A percentile compares a stretch with the other conserved stretches of the same genome.
Conservation (phyloP, 2,888 invertebrate genomes). For the Theretra japonica region DNA sequence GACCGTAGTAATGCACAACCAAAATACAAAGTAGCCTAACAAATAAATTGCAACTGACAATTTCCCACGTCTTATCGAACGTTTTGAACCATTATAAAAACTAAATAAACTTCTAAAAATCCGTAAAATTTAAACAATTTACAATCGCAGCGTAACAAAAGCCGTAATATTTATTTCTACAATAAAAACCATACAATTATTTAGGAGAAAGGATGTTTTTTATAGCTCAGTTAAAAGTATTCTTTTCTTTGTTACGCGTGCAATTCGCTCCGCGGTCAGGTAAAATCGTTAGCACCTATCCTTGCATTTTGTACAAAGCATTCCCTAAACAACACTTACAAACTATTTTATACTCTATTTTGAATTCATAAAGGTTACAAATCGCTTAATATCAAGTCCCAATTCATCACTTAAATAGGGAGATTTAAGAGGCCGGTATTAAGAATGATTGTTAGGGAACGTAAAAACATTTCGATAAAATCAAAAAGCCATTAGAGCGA, state of each 20-base stretch:
- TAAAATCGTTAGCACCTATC: constrained; percentile 25
- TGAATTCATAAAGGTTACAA: neutral
- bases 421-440: constrained; percentile 24
- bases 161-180: constrained; percentile 9
- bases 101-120: constrained; percentile 5
- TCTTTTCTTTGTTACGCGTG: constrained; percentile 16
- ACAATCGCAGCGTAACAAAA: constrained; percentile 10
- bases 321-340: neutral
- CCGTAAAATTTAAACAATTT: constrained; percentile 10
- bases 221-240: constrained; percentile 12
- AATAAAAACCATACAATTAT: constrained; percentile 10
- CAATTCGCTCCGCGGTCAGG: constrained; percentile 23
- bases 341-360: neutral
- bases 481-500: constrained; percentile 22
- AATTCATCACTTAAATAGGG: constrained; percentile 23
- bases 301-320: constrained; percentile 21
- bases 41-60: too few relatives aligned
- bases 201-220: constrained; percentile 18
- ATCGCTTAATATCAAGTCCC: neutral
- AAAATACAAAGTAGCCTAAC: too few relatives aligned
- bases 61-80: too few relatives aligned
- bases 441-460: constrained; percentile 23
- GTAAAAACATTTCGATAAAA: constrained; percentile 26
- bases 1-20: too few relatives aligned
- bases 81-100: neutral